These are phyloP conservation scores for Acleris cristana DNA, from an alignment of 2,888 invertebrate genomes.

Conservation along the genomic window DNA sequence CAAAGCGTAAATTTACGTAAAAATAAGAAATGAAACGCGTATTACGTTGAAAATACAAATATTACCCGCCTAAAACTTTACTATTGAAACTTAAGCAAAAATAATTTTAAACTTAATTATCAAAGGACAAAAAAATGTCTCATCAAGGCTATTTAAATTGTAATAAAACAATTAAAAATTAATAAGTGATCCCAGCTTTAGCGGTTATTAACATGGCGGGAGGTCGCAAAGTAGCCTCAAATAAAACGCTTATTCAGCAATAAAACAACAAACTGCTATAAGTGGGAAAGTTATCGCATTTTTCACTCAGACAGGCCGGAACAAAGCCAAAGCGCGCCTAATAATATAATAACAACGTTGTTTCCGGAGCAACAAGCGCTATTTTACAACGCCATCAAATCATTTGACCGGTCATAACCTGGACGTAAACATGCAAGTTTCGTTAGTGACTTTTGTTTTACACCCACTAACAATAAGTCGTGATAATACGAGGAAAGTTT, in stretches of 20 bases:
- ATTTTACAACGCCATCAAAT: conserved; percentile 8
- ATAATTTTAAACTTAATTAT: too few relatives aligned
- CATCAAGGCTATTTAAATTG: too few relatives aligned
- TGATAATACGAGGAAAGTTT: not conserved
- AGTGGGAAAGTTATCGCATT: conserved; percentile 36
- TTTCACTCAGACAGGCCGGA: conserved; percentile 26
- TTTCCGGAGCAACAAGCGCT: conserved; percentile 5
- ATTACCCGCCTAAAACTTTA: too few relatives aligned
- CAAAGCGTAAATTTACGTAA: too few relatives aligned
- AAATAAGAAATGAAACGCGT: too few relatives aligned
- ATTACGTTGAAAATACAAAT: too few relatives aligned
- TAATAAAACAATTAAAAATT: too few relatives aligned
- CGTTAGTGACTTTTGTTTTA: not conserved
- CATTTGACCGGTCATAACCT: not conserved
- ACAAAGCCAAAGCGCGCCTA: conserved; percentile 22
- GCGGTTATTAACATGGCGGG: conserved; percentile 4
- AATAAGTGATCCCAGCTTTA: not conserved
- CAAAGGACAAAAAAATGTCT: too few relatives aligned
- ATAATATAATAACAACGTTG: conserved; percentile 21
- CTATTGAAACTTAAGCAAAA: too few relatives aligned
- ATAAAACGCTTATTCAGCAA: conserved; percentile 33
- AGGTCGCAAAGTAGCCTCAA: conserved; percentile 18
- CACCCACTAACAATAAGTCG: not conserved
- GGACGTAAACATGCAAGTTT: not conserved
- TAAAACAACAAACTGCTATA: conserved; percentile 35